These are phyloP conservation scores for Gyrodactylus bullatarudis DNA, from an alignment of 1,140 invertebrate genomes.

Conservation along the genomic window DNA sequence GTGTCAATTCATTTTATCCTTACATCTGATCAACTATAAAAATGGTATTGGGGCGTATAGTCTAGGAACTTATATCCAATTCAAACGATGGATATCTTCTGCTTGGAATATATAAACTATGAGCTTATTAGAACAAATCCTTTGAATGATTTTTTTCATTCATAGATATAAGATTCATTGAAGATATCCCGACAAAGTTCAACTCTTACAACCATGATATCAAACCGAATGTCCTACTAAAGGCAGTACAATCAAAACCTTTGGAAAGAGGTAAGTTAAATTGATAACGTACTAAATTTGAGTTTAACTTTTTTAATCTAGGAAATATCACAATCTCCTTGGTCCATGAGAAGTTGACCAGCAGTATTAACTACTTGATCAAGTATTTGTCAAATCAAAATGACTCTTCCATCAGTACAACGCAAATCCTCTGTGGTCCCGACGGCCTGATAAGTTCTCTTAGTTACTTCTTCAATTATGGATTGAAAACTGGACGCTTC, in stretches of 20 bases:
- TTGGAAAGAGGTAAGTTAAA: not conserved
- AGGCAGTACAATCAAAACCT: not conserved
- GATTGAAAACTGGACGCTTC: not conserved
- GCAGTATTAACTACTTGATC: not conserved
- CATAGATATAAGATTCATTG: not conserved
- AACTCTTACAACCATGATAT: not conserved
- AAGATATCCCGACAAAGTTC: not conserved
- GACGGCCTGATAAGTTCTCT: not conserved
- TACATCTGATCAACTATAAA: too few relatives aligned
- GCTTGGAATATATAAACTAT: too few relatives aligned
- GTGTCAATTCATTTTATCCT: too few relatives aligned
- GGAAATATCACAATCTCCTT: not conserved
- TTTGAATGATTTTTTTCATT: too few relatives aligned
- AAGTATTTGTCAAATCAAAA: not conserved
- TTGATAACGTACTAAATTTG: too few relatives aligned
- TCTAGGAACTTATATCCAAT: too few relatives aligned
- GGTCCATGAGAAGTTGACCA: not conserved
- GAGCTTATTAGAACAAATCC: too few relatives aligned
- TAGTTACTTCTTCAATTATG: not conserved
- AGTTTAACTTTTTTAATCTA: not conserved
- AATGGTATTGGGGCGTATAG: too few relatives aligned
- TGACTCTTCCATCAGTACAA: not conserved
- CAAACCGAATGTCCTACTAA: not conserved
- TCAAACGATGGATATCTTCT: too few relatives aligned
- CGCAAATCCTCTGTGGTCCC: not conserved